Base-by-base conservation (phyloP, 2,113 vertebrate species). In the Hiodon tergisus region DNA sequence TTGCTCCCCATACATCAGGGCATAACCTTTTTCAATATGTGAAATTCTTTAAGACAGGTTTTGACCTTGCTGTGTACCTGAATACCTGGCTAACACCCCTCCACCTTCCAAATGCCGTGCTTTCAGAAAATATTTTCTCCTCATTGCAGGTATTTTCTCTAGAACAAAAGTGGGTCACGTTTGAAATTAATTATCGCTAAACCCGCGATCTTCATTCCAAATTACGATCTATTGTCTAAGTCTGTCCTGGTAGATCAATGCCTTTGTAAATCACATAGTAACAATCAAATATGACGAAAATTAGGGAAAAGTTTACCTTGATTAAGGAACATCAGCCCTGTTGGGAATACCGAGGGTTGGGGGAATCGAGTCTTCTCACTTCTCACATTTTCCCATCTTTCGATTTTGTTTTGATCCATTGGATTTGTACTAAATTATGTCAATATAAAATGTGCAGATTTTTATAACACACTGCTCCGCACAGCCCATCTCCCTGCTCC, bases 1-100 rank as follows among this genome's bases (percentile, higher is more conserved):
- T 14, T 7, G 16, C 60, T 11, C 13, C 10, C 53, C 58, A 6
- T 4, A 57, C 50, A 31, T 51, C n/a, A 2, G 3, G 3, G 6
- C 10, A 48, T 13, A 55, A 57, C 11, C 51, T 50, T 71, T 50
- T 61, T 67, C 16, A 54, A 71, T 14, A 55, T 53, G 10, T 52
- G 4, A 17, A 58, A 52, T 57, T 51, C 69, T 62, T 48, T 14
- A 59, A 61, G 46, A 54, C 67, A 9, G 57, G 60, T 63, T 79
- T 69, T 82, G 84, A 87, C 84, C 84, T 84, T 85, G 83, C 55
- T 73, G 77, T 60, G 82, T 78, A 80, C 79, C 82, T 80, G 79
- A 75, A 63, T 66, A 71, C 73, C 79, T 75, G 77, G 81, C 68
- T 76, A 79, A 66, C 66, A 65, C 48, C 74, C 13, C 3, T 67